These are phyloP conservation scores for Anguilla marmorata DNA, from an alignment of 2,797 vertebrate genomes.

Conservation along the genomic window DNA sequence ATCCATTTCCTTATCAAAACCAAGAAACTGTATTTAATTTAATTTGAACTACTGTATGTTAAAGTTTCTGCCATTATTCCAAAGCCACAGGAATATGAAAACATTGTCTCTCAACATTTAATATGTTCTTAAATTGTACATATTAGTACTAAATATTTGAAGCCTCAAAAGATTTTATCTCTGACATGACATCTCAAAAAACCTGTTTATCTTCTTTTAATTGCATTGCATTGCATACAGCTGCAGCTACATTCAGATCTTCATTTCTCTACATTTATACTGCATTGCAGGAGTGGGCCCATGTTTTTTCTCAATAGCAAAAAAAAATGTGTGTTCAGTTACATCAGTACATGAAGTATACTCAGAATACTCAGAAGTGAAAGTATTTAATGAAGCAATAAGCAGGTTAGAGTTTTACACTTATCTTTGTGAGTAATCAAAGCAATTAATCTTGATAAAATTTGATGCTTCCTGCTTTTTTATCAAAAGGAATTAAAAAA, in stretches of 20 bases:
- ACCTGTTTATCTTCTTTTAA: neutral
- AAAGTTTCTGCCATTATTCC: too few relatives aligned
- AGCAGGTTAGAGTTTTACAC: neutral
- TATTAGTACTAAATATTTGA: neutral
- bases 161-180: neutral
- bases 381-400: neutral
- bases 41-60: too few relatives aligned
- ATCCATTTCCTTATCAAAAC: too few relatives aligned
- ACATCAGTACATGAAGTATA: neutral
- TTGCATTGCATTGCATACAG: neutral
- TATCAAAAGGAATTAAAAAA: neutral
- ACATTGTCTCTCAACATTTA: neutral
- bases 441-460: neutral
- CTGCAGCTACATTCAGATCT: neutral
- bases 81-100: too few relatives aligned
- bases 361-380: neutral
- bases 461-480: neutral
- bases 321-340: too few relatives aligned
- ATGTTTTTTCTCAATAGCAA: too few relatives aligned
- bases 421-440: neutral
- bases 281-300: neutral
- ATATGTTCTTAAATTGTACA: neutral
- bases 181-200: neutral
- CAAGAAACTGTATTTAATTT: too few relatives aligned
- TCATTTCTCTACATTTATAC: neutral